Base-by-base conservation (phyloP, 2,113 vertebrate genomes). In the Erythrocebus patas region DNA sequence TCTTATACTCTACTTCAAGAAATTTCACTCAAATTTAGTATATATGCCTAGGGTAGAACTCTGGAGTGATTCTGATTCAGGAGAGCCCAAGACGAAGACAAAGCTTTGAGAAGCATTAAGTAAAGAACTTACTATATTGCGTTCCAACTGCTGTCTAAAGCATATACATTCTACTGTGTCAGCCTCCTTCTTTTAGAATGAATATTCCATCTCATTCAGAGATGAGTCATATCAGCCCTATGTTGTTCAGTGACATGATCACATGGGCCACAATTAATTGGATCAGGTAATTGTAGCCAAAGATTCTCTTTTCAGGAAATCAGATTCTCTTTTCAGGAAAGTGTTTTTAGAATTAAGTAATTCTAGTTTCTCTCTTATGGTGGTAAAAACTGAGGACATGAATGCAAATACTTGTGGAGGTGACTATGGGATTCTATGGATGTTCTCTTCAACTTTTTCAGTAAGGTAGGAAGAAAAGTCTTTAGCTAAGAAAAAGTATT, bases 321-420 rank as follows among this genome's bases (percentile, higher is more conserved):
- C 52, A 18, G 52, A 52, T 52, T 52, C 17, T 52, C 52, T 18
- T 52, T 52, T 52, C 61, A 64, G 61, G 27, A 32, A 64, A 64
- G 27, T 78, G 27, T 89, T 61, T 38, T 92, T 79, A 61, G 10
- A 40, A 83, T 89, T 92, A 68, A 94, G 43, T 23, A 79, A 83
- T 79, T 91, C 50, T 66, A 89, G 80, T 61, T 94, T 92, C 43
- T 95, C 22, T 95, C 48, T 82, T 57, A 48, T 90, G 22, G 9
- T 80, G 50, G 50, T 89, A 92, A 96, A 94, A 95, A 87, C 48
- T 95, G 52, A 95, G 52, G 38, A 30, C 9, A 6, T 27, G 32
- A 23, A 35, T 52, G 8, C 25, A 81, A 80, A 73, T 48, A 64
- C 27, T 90, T 20, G 3, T 35, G 50, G 40, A 61, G 43, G 38